A percentile compares a stretch with the other conserved stretches of the same genome.
phyloP scores from a whole-genome alignment of 2,888 invertebrate genomes.

The Drosophila putrida region DNA sequence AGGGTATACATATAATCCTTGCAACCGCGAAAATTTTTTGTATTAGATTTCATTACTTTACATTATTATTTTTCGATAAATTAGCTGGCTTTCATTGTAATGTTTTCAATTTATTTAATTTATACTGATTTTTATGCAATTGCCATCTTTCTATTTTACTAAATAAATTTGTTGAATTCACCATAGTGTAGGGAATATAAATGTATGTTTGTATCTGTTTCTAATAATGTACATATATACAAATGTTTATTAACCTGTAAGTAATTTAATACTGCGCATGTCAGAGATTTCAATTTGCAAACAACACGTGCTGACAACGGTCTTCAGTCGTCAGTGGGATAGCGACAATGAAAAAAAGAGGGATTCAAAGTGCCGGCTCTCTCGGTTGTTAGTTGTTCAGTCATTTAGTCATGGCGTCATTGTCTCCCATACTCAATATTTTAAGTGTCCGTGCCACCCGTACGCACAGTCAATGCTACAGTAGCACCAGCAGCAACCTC shows the following conservation, averaged over 20 bases:
- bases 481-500: constrained; percentile 20
- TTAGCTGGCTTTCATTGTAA: background rate
- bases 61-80: background rate
- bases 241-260: constrained; percentile 34
- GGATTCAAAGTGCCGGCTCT: constrained; percentile 46
- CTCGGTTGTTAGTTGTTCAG: constrained; percentile 27
- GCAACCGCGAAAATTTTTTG: too few relatives aligned
- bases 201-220: constrained; percentile 8
- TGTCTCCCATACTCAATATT: constrained; percentile 27
- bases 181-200: background rate
- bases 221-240: background rate
- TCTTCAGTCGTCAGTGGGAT: constrained; percentile 26
- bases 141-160: background rate
- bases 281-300: constrained; percentile 29
- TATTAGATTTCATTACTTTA: too few relatives aligned
- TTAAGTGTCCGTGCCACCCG: constrained; percentile 17
- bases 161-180: background rate
- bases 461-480: constrained; percentile 15
- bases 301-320: constrained; percentile 50
- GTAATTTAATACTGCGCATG: constrained; percentile 44
- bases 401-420: constrained; percentile 24
- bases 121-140: background rate
- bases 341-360: constrained; percentile 16
- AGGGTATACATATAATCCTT: too few relatives aligned
- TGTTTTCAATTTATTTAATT: background rate